These are phyloP conservation scores for Jordanella pulchra DNA, from an alignment of 2,797 vertebrate species.

Conservation along the genomic window DNA sequence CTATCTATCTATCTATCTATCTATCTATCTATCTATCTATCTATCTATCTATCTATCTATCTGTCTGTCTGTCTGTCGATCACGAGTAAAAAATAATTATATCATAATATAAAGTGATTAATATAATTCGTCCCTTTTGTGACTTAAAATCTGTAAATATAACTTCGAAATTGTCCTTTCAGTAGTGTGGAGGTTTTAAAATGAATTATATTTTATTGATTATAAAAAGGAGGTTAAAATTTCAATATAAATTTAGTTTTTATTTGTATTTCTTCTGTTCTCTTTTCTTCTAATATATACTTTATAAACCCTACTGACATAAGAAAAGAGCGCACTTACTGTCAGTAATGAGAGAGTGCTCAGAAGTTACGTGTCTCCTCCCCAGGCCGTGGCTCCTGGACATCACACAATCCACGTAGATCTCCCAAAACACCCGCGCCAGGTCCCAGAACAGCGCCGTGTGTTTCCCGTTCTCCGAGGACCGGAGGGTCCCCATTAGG, in stretches of 20 bases:
- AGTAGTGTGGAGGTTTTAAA: not conserved
- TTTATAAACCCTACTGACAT: not conserved
- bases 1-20: too few relatives aligned
- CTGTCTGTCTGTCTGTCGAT: too few relatives aligned
- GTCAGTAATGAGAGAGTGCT: slow-evolving; percentile 72
- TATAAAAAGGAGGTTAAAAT: not conserved
- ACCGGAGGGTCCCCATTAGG: slow-evolving; percentile 89
- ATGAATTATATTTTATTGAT: not conserved
- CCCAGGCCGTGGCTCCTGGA: slow-evolving; percentile 93
- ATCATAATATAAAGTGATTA: too few relatives aligned
- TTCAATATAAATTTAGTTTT: not conserved
- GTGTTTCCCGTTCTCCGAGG: slow-evolving; percentile 90
- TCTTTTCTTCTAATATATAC: not conserved
- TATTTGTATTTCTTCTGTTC: not conserved
- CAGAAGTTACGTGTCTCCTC: slow-evolving; percentile 74
- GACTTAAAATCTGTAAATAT: not conserved
- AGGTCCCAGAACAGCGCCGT: slow-evolving; percentile 92
- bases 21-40: too few relatives aligned
- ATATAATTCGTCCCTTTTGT: not conserved
- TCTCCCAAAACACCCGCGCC: slow-evolving; percentile 94
- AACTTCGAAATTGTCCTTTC: not conserved
- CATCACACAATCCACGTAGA: slow-evolving; percentile 91
- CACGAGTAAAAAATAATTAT: too few relatives aligned
- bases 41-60: too few relatives aligned
- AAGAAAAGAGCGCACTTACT: slow-evolving; percentile 67